Percentiles rank a stretch among this genome's conserved stretches.
phyloP scores from a whole-genome alignment of 2,113 vertebrate genomes.

The Chaenocephalus aceratus region DNA sequence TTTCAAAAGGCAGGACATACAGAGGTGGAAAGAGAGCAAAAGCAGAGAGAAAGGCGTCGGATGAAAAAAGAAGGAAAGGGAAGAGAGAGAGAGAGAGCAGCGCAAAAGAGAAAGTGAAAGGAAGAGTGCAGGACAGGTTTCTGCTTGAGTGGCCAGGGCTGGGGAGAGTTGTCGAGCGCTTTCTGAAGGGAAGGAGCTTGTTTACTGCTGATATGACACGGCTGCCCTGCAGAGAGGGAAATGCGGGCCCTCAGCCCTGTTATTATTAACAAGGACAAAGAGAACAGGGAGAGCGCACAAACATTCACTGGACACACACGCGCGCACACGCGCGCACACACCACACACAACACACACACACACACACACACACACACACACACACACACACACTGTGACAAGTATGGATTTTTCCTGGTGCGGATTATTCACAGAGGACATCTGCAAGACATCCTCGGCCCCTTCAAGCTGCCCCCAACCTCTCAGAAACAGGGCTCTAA shows the following conservation, averaged over 20 bases:
- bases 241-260: conserved; percentile 86
- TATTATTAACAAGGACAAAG: conserved; percentile 92
- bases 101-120: conserved; percentile 73
- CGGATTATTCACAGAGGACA: conserved; percentile 86
- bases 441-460: conserved; percentile 75
- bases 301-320: conserved; percentile 66
- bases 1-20: conserved; percentile 76
- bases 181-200: conserved; percentile 86
- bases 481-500: conserved; percentile 76
- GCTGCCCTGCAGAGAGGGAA: conserved; percentile 86
- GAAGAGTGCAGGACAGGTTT: conserved; percentile 81
- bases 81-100: conserved; percentile 54
- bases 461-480: conserved; percentile 70
- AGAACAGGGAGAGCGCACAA: conserved; percentile 81
- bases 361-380: conserved; percentile 32
- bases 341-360: conserved; percentile 32
- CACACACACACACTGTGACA: conserved; percentile 81
- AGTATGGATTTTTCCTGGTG: conserved; percentile 86
- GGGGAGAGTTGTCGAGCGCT: conserved; percentile 80
- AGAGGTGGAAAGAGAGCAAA: conserved; percentile 66
- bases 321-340: conserved; percentile 42
- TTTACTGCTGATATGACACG: conserved; percentile 88
- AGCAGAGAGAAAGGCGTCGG: conserved; percentile 55
- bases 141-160: conserved; percentile 86
- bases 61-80: conserved; percentile 59